Evolutionary conservation across 2,113 vertebrate species (phyloP).

Genomic region (Onychorhynchus coronatus): DNA sequence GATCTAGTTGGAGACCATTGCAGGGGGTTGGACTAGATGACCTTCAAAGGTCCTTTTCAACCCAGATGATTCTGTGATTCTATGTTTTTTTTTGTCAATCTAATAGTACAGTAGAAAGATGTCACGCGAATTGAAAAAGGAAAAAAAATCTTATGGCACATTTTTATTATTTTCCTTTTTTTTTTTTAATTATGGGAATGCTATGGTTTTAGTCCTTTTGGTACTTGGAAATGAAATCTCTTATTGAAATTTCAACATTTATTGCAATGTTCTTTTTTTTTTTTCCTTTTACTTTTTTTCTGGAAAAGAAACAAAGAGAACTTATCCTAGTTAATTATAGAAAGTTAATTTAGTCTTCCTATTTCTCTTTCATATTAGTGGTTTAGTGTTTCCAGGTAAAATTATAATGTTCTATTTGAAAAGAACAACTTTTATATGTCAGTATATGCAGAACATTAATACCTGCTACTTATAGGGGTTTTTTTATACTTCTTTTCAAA

Average conservation of each 20-base stretch:
- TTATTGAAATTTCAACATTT: neutral
- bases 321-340: neutral
- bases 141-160: neutral
- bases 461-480: neutral
- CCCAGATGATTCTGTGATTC: neutral
- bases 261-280: neutral
- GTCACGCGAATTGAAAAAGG: neutral
- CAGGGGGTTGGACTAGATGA: neutral
- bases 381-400: neutral
- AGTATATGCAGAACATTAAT: neutral
- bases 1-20: neutral
- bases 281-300: fast-evolving
- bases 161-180: neutral
- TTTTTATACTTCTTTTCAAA: neutral
- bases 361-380: neutral
- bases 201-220: neutral
- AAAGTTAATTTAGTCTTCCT: neutral
- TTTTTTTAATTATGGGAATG: neutral
- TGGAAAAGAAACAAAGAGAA: neutral
- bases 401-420: neutral
- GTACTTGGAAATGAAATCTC: neutral
- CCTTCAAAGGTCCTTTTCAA: neutral
- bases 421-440: neutral
- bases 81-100: neutral
- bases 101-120: neutral